Evolutionary conservation across 2,888 invertebrate genomes (phyloP).

Genomic region (Parnassius glacialis): DNA sequence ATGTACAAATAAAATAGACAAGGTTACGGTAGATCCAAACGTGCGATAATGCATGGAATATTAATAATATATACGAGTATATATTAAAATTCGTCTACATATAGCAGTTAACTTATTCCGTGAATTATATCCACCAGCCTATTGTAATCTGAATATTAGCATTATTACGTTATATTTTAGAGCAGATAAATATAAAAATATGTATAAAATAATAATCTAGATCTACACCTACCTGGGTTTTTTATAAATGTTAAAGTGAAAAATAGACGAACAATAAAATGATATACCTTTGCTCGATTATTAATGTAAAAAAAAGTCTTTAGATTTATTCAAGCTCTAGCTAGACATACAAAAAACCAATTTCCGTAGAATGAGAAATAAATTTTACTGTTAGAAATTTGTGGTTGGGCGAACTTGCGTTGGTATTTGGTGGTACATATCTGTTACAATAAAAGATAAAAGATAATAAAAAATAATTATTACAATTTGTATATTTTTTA

Average conservation of each 20-base stretch:
- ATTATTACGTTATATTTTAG: too few species aligned
- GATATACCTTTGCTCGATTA: too few species aligned
- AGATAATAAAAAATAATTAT: too few species aligned
- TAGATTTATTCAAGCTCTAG: conserved; percentile 38
- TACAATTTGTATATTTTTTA: too few species aligned
- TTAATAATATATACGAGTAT: conserved; percentile 5
- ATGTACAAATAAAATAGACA: conserved; percentile 12
- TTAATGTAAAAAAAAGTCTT: conserved; percentile 29
- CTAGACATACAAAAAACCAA: conserved; percentile 41
- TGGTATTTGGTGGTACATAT: conserved; percentile 30
- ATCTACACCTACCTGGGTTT: too few species aligned
- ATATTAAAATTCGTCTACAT: neutral
- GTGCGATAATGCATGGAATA: conserved; percentile 11
- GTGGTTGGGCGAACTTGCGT: conserved; percentile 40
- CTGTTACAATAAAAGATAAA: too few species aligned
- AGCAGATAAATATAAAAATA: too few species aligned
- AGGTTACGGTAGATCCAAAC: conserved; percentile 11
- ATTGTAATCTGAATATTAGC: too few species aligned
- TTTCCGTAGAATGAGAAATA: conserved; percentile 33
- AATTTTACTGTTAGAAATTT: conserved; percentile 36
- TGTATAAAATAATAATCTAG: too few species aligned
- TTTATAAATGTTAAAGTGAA: too few species aligned
- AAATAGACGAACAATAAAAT: too few species aligned
- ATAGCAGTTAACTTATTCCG: conserved; percentile 2
- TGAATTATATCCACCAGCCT: neutral